phyloP scores from a whole-genome alignment of 2,888 invertebrate species.

The Creontiades dilutus region DNA sequence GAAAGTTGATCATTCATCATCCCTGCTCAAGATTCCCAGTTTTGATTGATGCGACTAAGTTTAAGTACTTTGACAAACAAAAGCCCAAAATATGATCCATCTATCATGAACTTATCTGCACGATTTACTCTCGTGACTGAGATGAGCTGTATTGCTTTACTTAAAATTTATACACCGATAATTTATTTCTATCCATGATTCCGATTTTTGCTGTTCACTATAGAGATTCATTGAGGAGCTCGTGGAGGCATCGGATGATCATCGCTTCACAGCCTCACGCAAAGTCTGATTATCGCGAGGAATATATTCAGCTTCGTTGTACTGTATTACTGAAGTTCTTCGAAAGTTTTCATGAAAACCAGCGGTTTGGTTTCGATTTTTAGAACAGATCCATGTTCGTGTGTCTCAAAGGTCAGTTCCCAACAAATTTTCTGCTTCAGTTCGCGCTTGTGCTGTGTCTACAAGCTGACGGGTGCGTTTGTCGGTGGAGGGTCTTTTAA shows the following conservation, averaged over 20 bases:
- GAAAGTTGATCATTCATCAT: too few relatives aligned
- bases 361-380: neutral
- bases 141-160: too few relatives aligned
- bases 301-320: neutral
- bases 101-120: too few relatives aligned
- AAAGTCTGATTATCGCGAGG: neutral
- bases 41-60: too few relatives aligned
- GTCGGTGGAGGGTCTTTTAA: neutral
- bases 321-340: neutral
- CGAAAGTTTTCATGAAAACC: conserved; percentile 17
- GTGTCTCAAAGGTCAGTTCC: conserved; percentile 19
- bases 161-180: too few relatives aligned
- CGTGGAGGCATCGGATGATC: neutral
- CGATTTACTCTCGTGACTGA: too few relatives aligned
- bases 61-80: too few relatives aligned
- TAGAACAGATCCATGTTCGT: conserved; percentile 25
- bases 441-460: conserved; percentile 33
- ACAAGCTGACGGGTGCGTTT: neutral
- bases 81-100: too few relatives aligned
- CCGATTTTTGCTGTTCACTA: conserved; percentile 16
- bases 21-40: too few relatives aligned
- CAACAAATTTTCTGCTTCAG: neutral
- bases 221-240: neutral
- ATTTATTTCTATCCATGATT: neutral
- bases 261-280: neutral